Evolutionary conservation across 2,888 invertebrate genomes (phyloP), one percentile per base, ranked within the genome.

Genomic region (Fissipunctia ypsillon): DNA sequence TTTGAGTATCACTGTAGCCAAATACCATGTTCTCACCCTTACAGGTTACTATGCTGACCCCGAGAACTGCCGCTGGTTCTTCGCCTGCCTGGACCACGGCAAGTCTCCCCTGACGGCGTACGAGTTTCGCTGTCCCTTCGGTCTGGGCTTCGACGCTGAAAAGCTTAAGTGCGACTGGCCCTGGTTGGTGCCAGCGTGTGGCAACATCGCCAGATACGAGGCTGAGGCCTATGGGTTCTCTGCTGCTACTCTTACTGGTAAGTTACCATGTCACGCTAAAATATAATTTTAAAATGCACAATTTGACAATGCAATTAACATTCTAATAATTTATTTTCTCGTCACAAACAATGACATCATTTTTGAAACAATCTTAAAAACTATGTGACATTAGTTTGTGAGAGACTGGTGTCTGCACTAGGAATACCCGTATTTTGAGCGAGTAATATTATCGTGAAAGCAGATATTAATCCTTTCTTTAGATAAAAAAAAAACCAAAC

Each of bases 61-160:
- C 0, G 97, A 98, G 91, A 98, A 98, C 93, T 98, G 98, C 84
- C 97, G 98, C 73, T 98, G 98, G 98, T 98, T 98, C 97, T 98
- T 98, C 93, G 98, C 98, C 38, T 98, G 98, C 89, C 94, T 97
- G 73, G 98, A 98, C 91, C 97, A 98, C 89, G 97, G 97, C 87
- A 96, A 96, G 87, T 94, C 97, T 0, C 95, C 96, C 1, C 90
- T 97, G 79, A 97, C 97, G 0, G 97, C 98, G 0, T 98, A 98
- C 93, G 98, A 98, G 94, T 98, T 98, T 95, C 97, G 98, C 66
- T 98, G 98, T 89, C 98, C 98, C 0, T 98, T 97, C 91, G 98
- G 98, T 0, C 95, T 98, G 28, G 98, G 98, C 10, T 98, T 98
- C 91, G 98, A 98, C 88, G 97, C 98, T 66, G 95, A 95, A 0